Base-by-base conservation (phyloP, 2,797 vertebrate genomes). In the Propithecus perrieri region DNA sequence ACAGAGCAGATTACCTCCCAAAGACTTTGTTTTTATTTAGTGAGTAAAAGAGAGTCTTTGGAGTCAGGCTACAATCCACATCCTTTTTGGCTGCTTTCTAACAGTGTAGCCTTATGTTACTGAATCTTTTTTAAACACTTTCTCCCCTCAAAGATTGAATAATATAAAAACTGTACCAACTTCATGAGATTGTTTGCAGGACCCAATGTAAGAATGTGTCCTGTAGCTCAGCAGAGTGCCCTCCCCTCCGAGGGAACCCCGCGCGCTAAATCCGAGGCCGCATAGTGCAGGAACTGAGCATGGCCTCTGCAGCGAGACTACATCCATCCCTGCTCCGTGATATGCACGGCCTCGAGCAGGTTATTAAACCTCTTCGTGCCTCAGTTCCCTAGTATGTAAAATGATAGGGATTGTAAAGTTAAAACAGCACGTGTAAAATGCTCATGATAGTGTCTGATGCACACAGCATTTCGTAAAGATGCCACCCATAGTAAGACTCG, bases 241-340 rank as follows among this genome's bases (percentile, higher is more conserved):
- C n/a, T 65, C 22, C 1, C 12, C 30, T 35, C 0, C 33, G 7
- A 35, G 67, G 26, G 18, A 0, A 4, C 41, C 74, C 30, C 33
- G 13, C 35, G 35, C 65, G 20, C 2, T 53, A 33, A 53, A 20
- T 14, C 41, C 33, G 50, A 74, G 30, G 38, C 15, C 7, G 30
- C 24, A 2, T 1, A 10, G 38, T 3, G 1, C 35, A n/a, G 53
- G 15, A 43, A 33, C 10, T 4, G 72, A 50, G 46, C 22, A 0
- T 8, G 20, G 15, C 8, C 38, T 48, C 78, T 33, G 15, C 30
- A 41, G 38, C 0, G 5, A 83, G 38, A 50, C 22, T 10, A 0
- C 7, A 50, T 33, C 30, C 15, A 59, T 59, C 74, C 61, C 43
- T 43, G 18, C 65, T 76, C n/a, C 28, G 0, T 11, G 14, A 2